phyloP scores from a whole-genome alignment of 1,140 invertebrate species.

The Aphelenchoides besseyi region DNA sequence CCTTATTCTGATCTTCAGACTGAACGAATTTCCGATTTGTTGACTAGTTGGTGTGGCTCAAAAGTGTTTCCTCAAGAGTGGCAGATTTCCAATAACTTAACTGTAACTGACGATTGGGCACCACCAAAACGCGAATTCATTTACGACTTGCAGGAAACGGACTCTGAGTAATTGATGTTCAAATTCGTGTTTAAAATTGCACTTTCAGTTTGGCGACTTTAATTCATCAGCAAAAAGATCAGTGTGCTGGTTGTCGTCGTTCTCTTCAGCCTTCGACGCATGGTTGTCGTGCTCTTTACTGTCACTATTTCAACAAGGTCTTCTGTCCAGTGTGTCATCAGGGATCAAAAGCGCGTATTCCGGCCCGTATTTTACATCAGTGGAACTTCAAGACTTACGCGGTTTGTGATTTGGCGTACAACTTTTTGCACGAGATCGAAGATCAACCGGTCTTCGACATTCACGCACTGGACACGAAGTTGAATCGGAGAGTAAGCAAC shows the following conservation, averaged over 20 bases:
- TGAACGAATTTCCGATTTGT: not conserved
- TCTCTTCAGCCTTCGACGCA: conserved; percentile 69
- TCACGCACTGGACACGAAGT: conserved; percentile 64
- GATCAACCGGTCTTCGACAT: conserved; percentile 77
- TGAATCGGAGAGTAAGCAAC: conserved; percentile 38
- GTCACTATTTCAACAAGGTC: conserved; percentile 80
- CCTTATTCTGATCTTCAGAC: not conserved
- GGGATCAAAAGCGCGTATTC: conserved; percentile 74
- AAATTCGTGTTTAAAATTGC: not conserved
- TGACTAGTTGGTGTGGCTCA: not conserved
- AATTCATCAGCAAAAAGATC: conserved; percentile 75
- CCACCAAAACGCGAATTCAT: conserved; percentile 45
- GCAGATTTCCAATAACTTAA: not conserved
- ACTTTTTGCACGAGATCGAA: conserved; percentile 75
- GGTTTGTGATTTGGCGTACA: conserved; percentile 77
- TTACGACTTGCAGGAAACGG: conserved; percentile 32
- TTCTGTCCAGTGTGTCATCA: conserved; percentile 84
- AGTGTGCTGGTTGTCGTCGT: conserved; percentile 82
- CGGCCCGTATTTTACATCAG: conserved; percentile 73
- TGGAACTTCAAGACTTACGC: conserved; percentile 70
- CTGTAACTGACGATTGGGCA: conserved; percentile 22
- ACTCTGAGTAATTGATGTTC: conserved; percentile 38
- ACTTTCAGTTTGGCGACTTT: conserved; percentile 68
- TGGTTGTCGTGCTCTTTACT: conserved; percentile 69
- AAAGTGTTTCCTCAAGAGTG: not conserved